These are phyloP conservation scores for Pipistrellus pygmaeus DNA, from an alignment of 2,797 vertebrate genomes.

Conservation along the genomic window DNA sequence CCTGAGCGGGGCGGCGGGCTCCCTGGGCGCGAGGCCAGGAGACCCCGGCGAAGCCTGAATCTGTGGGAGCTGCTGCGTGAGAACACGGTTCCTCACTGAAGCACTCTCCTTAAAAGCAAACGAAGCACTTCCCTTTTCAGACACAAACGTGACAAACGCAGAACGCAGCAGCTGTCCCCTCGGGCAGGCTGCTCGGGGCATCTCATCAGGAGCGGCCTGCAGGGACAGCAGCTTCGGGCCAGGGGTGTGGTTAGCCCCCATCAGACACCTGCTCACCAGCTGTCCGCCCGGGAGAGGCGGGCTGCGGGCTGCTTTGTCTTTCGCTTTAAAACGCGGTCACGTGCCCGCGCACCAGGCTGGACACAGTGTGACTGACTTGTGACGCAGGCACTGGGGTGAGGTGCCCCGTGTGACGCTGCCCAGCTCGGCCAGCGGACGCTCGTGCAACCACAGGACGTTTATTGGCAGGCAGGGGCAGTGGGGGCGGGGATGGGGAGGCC, in stretches of 20 bases:
- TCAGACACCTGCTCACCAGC: not conserved
- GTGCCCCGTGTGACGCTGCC: fast-evolving
- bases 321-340: not conserved
- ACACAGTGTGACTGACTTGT: not conserved
- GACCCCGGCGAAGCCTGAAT: not conserved
- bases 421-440: fast-evolving
- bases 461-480: not conserved
- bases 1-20: not conserved
- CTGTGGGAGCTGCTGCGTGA: not conserved
- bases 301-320: not conserved
- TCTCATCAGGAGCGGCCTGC: not conserved
- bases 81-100: not conserved
- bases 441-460: not conserved
- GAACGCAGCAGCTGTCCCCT: not conserved
- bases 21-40: not conserved
- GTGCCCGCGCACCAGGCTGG: not conserved
- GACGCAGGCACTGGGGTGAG: not conserved
- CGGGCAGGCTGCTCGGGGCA: too few species aligned
- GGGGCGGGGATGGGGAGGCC: not conserved
- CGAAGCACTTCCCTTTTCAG: conserved; percentile 14
- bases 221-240: not conserved
- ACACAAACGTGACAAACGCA: not conserved
- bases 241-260: not conserved
- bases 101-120: conserved; percentile 47
- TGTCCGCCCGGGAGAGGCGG: not conserved